Conservation (phyloP, 1,140 invertebrate species). For the Parasteatoda tepidariorum region DNA sequence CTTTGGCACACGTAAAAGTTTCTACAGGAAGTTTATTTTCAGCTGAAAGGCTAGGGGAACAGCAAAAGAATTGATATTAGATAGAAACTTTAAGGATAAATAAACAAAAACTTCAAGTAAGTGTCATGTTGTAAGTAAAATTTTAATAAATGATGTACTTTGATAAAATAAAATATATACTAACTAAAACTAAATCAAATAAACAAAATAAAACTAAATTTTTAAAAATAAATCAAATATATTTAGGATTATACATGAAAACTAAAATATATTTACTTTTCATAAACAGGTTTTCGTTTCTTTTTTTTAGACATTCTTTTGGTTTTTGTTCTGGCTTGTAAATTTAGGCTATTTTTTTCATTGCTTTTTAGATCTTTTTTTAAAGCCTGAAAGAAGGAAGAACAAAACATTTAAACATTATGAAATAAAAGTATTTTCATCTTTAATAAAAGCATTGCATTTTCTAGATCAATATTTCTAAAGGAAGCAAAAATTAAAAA, state of each 20-base stretch:
- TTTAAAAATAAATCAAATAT: not conserved
- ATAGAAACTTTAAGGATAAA: too few species aligned
- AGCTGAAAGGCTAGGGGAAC: slow-evolving; percentile 31
- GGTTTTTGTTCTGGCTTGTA: not conserved
- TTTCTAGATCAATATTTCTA: too few species aligned
- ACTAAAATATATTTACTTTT: slow-evolving; percentile 9
- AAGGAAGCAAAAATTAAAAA: too few species aligned
- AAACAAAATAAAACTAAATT: not conserved
- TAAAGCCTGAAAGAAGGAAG: not conserved
- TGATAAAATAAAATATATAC: too few species aligned
- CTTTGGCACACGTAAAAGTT: not conserved
- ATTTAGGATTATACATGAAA: not conserved
- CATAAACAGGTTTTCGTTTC: slow-evolving; percentile 38
- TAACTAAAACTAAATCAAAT: not conserved
- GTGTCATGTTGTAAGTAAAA: too few species aligned
- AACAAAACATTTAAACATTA: not conserved
- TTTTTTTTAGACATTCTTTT: slow-evolving; percentile 31
- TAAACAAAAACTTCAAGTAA: too few species aligned
- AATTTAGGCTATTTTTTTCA: too few species aligned
- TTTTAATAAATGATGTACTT: too few species aligned
- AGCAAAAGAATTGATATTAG: too few species aligned
- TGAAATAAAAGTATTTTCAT: not conserved
- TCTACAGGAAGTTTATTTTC: not conserved
- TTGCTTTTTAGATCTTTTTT: not conserved
- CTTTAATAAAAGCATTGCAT: not conserved